Evolutionary conservation across 2,113 vertebrate species (phyloP), one percentile per base, ranked within the genome.

Genomic region (Sinosuthora webbiana): DNA sequence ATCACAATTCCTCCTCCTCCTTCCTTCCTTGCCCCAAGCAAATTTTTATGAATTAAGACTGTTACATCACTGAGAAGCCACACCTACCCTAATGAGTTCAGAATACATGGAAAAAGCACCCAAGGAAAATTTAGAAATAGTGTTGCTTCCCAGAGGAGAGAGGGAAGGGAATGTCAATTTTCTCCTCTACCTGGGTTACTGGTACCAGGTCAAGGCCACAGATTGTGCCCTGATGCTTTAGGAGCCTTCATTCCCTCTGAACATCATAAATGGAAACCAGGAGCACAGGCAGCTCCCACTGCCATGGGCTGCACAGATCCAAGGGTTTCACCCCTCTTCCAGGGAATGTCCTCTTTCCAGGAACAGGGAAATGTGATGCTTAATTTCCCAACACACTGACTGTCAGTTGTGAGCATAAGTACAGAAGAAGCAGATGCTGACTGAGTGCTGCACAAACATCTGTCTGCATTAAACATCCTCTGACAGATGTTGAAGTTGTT

Each of bases 401-500:
- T 4, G 11, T 10, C 49, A 76, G 57, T 7, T 7, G 30, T 5
- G 20, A 85, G 59, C 0, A 0, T 0, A 44, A 87, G 37, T 55
- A 42, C 52, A n/a, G 47, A 41, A 76, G 42, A 56, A 44, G 13
- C 55, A 87, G 91, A 53, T 5, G 57, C 57, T 28, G 39, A 83
- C 57, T 28, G 39, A 83, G 50, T 13, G 75, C 42, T 33, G 52
- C 14, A 68, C 53, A 35, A 89, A 65, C 81, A 91, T 20, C 74
- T 24, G 21, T 16, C 70, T n/a, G 30, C 67, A 77, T 39, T 31
- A 41, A 68, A 22, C 59, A 53, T 5, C 28, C 59, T 69, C 41
- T 45, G 63, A 65, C 63, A 85, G 89, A 83, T 21, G 9, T 13
- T 53, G 16, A 47, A 49, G 39, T 16, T 79, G 49, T 68, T 2